A percentile compares a stretch with the other conserved stretches of the same genome.
Conservation (phyloP, 2,888 invertebrate genomes). For the Criorhina ranunculi region DNA sequence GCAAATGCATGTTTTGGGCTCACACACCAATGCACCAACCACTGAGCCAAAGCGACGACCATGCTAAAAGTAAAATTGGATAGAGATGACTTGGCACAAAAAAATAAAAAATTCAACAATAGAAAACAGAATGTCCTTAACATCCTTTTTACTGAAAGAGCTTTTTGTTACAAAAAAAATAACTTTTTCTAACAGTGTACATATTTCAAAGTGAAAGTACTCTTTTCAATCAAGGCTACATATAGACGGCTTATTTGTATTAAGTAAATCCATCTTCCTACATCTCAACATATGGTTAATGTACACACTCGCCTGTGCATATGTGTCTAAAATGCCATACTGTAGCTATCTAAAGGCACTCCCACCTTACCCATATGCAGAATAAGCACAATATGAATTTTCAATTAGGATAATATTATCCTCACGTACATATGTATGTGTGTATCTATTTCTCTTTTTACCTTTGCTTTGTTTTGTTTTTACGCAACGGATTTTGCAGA, state of each 20-base stretch:
- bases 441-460: conserved; percentile 8
- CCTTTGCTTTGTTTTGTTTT: conserved; percentile 39
- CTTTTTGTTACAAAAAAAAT: too few species aligned
- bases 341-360: background rate
- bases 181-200: conserved; percentile 13
- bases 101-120: too few species aligned
- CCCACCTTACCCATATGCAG: conserved; percentile 29
- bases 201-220: background rate
- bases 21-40: too few species aligned
- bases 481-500: conserved; percentile 39
- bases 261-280: conserved; percentile 8
- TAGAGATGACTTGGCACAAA: too few species aligned
- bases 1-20: too few species aligned
- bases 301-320: background rate
- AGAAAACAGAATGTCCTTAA: too few species aligned
- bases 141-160: too few species aligned
- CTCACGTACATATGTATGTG: conserved; percentile 20
- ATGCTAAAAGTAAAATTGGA: too few species aligned
- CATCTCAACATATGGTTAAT: background rate
- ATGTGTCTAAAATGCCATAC: background rate
- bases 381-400: conserved; percentile 62
- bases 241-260: conserved; percentile 6
- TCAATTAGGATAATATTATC: conserved; percentile 64
- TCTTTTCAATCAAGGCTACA: conserved; percentile 19
- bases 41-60: too few species aligned